Evolutionary conservation across 2,113 vertebrate genomes (phyloP), one percentile per base, ranked within the genome.

Genomic region (Lota lota): DNA sequence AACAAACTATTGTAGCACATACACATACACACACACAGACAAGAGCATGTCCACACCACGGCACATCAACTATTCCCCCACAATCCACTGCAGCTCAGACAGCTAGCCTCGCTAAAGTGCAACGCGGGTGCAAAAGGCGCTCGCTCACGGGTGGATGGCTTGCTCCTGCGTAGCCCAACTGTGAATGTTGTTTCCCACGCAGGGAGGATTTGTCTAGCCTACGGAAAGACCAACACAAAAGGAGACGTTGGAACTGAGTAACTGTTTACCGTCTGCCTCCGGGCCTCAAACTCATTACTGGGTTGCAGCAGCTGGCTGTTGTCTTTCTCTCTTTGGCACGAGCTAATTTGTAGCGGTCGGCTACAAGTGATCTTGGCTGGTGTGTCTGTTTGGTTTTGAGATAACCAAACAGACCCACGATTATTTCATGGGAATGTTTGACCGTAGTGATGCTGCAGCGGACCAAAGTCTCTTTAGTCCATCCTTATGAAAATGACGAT

Each of bases 251-350:
- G 69, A 92, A 85, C 90, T 10, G 36, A 40, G 36, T 10, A 85
- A 88, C 89, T 83, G 84, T 88, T 86, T 86, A 86, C 83, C 82
- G 83, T 83, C 74, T 75, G 78, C 70, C 64, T 85, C 76, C 85
- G 47, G 78, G 78, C 80, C 77, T 85, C 80, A 75, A 79, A 73
- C 82, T 88, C 77, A 75, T 79, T 83, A 80, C 74, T 24, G 56
- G 76, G 81, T 87, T 74, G 80, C 80, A 82, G 75, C 68, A 82
- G 75, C 68, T 68, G 79, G 71, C 73, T 63, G 62, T 82, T 40
- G 36, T 40, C 64, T 80, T 81, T 66, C 11, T 2, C 53, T 61
- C 72, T 87, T 85, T 85, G 61, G 81, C 80, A 70, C 63, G 74
- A 1, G 53, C 50, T 51, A 51, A 87, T 90, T 81, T 74, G 69